These are phyloP conservation scores for Sebastes itinus DNA, from an alignment of 2,797 vertebrate species.

Conservation along the genomic window DNA sequence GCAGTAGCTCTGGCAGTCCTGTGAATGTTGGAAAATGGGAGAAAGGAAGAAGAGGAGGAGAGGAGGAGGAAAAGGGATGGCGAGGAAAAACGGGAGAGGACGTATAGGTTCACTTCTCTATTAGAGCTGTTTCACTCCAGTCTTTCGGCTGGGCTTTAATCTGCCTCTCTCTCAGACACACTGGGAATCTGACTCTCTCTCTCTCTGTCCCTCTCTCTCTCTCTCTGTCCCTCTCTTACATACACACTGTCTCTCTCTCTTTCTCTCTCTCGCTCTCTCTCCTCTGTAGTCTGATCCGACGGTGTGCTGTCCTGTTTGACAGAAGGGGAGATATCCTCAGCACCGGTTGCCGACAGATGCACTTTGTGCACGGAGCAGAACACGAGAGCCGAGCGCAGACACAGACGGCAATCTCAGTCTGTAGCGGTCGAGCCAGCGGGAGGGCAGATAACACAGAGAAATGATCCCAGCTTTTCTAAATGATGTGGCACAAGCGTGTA, in stretches of 20 bases:
- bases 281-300: slow-evolving; percentile 65
- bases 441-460: slow-evolving; percentile 28
- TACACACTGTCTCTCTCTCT: slow-evolving; percentile 25
- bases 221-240: slow-evolving; percentile 38
- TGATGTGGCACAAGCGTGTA: slow-evolving; percentile 37
- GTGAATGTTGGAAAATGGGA: slow-evolving; percentile 65
- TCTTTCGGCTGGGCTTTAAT: slow-evolving; percentile 71
- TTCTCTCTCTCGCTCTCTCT: slow-evolving; percentile 38
- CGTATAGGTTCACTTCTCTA: slow-evolving; percentile 75
- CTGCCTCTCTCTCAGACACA: slow-evolving; percentile 59
- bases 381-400: slow-evolving; percentile 32
- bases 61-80: slow-evolving; percentile 71
- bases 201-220: slow-evolving; percentile 49
- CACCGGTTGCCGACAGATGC: slow-evolving; percentile 69
- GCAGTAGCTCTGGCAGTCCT: slow-evolving; percentile 64
- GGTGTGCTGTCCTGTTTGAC: slow-evolving; percentile 71
- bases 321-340: slow-evolving; percentile 70
- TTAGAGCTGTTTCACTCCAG: slow-evolving; percentile 74
- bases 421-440: slow-evolving; percentile 24
- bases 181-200: slow-evolving; percentile 55
- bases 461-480: slow-evolving; percentile 60
- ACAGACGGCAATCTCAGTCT: slow-evolving; percentile 55
- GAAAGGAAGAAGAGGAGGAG: slow-evolving; percentile 65
- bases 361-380: slow-evolving; percentile 63
- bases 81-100: slow-evolving; percentile 74